Base-by-base conservation (phyloP, 2,888 invertebrate genomes). In the Scaeva pyrastri region DNA sequence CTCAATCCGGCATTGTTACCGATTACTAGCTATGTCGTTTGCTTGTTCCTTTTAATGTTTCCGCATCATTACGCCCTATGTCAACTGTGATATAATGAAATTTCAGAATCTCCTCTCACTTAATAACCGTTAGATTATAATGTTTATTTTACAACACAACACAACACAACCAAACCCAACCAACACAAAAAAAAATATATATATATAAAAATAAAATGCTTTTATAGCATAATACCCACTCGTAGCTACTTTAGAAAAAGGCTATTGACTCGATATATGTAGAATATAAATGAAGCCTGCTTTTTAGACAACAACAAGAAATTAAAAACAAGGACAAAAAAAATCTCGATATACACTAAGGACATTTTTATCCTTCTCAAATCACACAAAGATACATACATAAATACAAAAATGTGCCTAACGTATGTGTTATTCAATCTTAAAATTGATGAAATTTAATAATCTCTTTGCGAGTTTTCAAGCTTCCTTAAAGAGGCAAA, bases 61-160 rank as follows among this genome's bases (percentile, higher is more conserved):
- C 80, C 71, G 71, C 80, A 72, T 84, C 80, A 80, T 75, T 80
- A 60, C 58, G 52, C 80, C 45, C 72, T 75, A 71, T 79, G 75
- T 80, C 84, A 84, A 76, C 75, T 80, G 66, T 68, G 72, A 72
- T 52, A 76, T 84, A 84, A 84, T 80, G 80, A 70, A 80, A 80
- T 84, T 80, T 80, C 66, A 72, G 31, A 52, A 60, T 39, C 75
- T 75, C 31, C 43, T 56, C 43, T 39, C 41, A 26, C 55, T 50
- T 52, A 66, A 78, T 72, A 66, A 58, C 56, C 71, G 50, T 60
- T 55, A 70, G 70, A 74, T 74, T 74, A 84, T 84, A 74, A 78
- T 74, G 70, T 75, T 71, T 78, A 56, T 56, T 64, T 64, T 41
- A 60, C 39, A 77, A 68, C 62, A 66, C 66, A 48, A 19, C 36